These are phyloP conservation scores for Alosa alosa DNA, from an alignment of 2,113 vertebrate genomes.

Conservation along the genomic window DNA sequence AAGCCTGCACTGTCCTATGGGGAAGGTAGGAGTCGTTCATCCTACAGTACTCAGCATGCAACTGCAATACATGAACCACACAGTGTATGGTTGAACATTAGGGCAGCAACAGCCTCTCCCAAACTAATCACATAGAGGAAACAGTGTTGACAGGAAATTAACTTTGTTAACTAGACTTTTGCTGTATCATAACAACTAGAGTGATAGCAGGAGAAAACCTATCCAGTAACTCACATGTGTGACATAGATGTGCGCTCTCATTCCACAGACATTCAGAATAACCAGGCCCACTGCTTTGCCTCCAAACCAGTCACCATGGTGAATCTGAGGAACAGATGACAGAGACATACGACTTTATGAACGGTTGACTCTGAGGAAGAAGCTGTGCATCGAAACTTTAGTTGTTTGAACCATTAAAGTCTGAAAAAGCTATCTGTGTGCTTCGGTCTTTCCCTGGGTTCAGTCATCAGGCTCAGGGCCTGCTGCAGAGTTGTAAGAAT, in stretches of 20 bases:
- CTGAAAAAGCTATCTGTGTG: too few relatives aligned
- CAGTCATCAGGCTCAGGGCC: too few relatives aligned
- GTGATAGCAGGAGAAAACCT: background rate
- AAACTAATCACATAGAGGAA: background rate
- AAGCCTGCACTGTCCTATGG: constrained; percentile 80
- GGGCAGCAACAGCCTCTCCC: too few relatives aligned
- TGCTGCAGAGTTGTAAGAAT: too few relatives aligned
- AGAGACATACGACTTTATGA: background rate
- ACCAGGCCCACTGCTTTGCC: constrained; percentile 79
- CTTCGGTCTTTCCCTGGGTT: too few relatives aligned
- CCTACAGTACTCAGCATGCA: constrained; percentile 79
- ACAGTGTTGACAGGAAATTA: background rate
- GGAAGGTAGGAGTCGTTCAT: constrained; percentile 77
- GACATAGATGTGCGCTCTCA: constrained; percentile 72
- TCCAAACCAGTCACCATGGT: constrained; percentile 81
- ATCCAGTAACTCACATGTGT: constrained; percentile 74
- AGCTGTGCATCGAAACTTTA: too few relatives aligned
- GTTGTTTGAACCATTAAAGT: too few relatives aligned
- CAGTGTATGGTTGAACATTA: background rate
- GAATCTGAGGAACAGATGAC: constrained; percentile 60
- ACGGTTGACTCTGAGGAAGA: too few relatives aligned
- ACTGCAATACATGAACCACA: constrained; percentile 56
- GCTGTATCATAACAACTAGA: background rate
- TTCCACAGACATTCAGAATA: constrained; percentile 64
- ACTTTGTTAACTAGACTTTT: background rate